These are phyloP conservation scores for Noctua comes DNA, from an alignment of 2,888 invertebrate species.

Conservation along the genomic window DNA sequence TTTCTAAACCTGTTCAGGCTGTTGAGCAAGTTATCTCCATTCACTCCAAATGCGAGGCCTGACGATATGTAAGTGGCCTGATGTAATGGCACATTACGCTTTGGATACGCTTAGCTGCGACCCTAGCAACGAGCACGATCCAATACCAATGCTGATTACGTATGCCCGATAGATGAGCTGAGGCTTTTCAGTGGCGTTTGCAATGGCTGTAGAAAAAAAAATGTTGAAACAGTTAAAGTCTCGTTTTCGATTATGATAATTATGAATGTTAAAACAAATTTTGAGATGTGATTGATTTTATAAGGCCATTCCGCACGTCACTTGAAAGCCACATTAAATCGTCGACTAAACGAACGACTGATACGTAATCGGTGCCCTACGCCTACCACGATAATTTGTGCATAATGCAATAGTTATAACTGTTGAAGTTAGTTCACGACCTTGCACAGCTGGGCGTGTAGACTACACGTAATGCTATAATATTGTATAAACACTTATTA, in stretches of 20 bases:
- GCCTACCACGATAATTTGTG: conserved; percentile 76
- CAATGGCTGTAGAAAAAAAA: conserved; percentile 51
- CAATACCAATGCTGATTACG: conserved; percentile 74
- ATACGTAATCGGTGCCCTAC: conserved; percentile 73
- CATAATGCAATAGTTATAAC: conserved; percentile 76
- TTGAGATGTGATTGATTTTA: too few species aligned
- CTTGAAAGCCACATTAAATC: conserved; percentile 60
- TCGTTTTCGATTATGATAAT: too few species aligned
- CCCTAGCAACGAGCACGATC: conserved; percentile 81
- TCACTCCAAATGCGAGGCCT: conserved; percentile 83
- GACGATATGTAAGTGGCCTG: conserved; percentile 87
- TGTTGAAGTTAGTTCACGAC: conserved; percentile 79
- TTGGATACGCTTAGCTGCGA: conserved; percentile 83
- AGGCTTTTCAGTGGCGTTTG: conserved; percentile 68
- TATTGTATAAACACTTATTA: conserved; percentile 72
- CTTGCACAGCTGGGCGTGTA: conserved; percentile 84
- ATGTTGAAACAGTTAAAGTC: too few species aligned
- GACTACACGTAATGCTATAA: conserved; percentile 79
- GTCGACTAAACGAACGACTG: conserved; percentile 66
- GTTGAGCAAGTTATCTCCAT: conserved; percentile 88
- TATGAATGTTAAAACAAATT: too few species aligned
- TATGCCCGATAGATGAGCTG: conserved; percentile 69
- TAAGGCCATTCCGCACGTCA: conserved; percentile 61
- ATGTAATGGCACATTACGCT: conserved; percentile 71
- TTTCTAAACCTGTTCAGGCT: conserved; percentile 85